phyloP scores from a whole-genome alignment of 2,797 vertebrate species.

The Podarcis siculus region DNA sequence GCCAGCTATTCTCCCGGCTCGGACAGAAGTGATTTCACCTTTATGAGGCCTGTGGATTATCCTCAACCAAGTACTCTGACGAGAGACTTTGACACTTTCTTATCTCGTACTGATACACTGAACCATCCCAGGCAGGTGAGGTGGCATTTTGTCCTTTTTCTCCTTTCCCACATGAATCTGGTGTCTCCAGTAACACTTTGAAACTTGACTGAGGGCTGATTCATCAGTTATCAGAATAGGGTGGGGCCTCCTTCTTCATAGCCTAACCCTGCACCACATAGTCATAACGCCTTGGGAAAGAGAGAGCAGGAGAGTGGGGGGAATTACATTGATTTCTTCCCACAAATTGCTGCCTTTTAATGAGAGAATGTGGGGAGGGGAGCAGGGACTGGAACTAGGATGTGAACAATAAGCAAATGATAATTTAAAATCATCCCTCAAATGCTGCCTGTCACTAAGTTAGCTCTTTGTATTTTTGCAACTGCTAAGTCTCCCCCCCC shows the following conservation, averaged over 20 bases:
- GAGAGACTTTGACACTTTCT: constrained; percentile 67
- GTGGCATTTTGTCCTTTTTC: constrained; percentile 12
- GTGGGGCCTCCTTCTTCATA: neutral
- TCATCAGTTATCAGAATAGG: neutral
- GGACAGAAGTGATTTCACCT: constrained; percentile 87
- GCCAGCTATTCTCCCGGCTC: constrained; percentile 93
- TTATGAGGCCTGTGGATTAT: constrained; percentile 77
- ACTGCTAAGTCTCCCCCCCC: neutral
- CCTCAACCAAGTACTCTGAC: constrained; percentile 73
- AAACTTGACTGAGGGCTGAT: neutral
- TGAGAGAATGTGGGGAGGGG: neutral
- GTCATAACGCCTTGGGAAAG: neutral
- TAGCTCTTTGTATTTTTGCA: neutral
- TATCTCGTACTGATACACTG: constrained; percentile 69
- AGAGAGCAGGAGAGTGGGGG: neutral
- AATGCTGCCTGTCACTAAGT: neutral
- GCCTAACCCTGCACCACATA: neutral
- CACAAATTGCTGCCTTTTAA: neutral
- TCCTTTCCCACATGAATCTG: neutral
- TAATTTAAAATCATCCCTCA: neutral
- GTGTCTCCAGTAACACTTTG: neutral
- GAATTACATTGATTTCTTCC: neutral
- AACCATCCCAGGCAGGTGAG: constrained; percentile 81
- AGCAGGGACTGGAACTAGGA: neutral
- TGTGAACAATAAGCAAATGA: neutral